Base-by-base conservation (phyloP, 2,113 vertebrate genomes). In the Rhea americana region DNA sequence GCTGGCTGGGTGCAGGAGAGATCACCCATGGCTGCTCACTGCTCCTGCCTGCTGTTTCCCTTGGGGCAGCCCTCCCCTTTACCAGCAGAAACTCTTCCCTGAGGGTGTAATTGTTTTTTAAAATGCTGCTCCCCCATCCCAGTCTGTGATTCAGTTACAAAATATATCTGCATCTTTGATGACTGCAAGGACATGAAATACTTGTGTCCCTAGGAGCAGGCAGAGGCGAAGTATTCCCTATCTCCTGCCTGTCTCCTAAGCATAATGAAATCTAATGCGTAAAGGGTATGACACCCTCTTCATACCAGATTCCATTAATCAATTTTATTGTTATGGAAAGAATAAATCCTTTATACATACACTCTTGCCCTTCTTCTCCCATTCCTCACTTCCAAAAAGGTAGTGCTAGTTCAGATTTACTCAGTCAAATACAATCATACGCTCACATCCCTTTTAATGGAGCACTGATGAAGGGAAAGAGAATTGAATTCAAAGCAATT, bases 221-320 rank as follows among this genome's bases (percentile, higher is more conserved):
- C 53, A 72, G 68, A 94, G 59, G 83, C 91, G 70, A 78, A 85
- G 28, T 76, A 86, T 94, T 59, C 73, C 88, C 87, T 96, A 95
- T 82, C 28, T 91, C 91, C 71, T 35, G 35, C 35, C 77, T 88
- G 92, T 92, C 92, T 95, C 91, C 89, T 67, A 90, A 95, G 85
- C 43, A 41, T 93, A 95, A 95, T 85, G 59, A 95, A 97, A 96
- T 96, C 86, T 95, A 96, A 96, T 97, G 95, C 92, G 92, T 79
- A 96, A 94, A 95, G 94, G 94, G 87, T 81, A 61, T 89, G 94
- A 95, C 90, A 95, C 65, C 14, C 55, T 39, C n/a, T 96, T 97
- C 94, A 94, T 96, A 93, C 68, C 81, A 95, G 95, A 96, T 97
- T 95, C 96, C 82, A 93, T 96, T 97, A 97, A 93, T 95, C 93